Evolutionary conservation across 2,888 invertebrate genomes (phyloP).

Genomic region (Rhimphoctona megacephalus): DNA sequence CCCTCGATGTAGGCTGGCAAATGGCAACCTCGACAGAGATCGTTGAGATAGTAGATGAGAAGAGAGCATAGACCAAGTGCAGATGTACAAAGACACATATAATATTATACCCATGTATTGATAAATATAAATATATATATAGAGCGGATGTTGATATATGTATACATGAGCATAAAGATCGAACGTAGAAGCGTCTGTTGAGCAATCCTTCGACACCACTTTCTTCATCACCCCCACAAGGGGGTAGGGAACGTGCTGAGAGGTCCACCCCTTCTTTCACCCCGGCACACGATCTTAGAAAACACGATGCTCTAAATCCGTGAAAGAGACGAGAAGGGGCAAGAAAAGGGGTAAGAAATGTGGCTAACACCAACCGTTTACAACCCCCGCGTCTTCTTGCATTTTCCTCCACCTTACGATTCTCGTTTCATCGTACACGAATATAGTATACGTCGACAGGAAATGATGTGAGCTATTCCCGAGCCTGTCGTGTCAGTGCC

Average conservation of each 20-base stretch:
- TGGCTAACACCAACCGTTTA: conserved; percentile 31
- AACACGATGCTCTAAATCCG: conserved; percentile 45
- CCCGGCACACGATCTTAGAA: conserved; percentile 53
- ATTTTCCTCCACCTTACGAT: not conserved
- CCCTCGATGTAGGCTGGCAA: conserved; percentile 78
- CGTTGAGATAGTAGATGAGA: conserved; percentile 79
- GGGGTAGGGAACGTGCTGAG: conserved; percentile 2
- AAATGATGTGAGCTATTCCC: conserved; percentile 54
- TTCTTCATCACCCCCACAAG: conserved; percentile 46
- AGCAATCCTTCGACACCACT: conserved; percentile 70
- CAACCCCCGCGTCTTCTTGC: not conserved
- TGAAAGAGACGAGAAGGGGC: not conserved
- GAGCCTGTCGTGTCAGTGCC: conserved; percentile 71
- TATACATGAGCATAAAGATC: not conserved
- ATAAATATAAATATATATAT: not conserved
- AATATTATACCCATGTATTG: not conserved
- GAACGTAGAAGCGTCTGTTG: conserved; percentile 51
- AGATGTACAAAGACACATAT: conserved; percentile 13
- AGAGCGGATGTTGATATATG: not conserved
- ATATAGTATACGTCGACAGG: not conserved
- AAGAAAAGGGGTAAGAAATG: not conserved
- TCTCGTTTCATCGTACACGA: conserved; percentile 5
- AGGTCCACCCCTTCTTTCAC: conserved; percentile 4
- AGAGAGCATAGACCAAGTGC: conserved; percentile 52
- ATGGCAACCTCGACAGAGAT: conserved; percentile 83